phyloP scores from a whole-genome alignment of 2,888 invertebrate genomes.

The Chrysina gloriosa region DNA sequence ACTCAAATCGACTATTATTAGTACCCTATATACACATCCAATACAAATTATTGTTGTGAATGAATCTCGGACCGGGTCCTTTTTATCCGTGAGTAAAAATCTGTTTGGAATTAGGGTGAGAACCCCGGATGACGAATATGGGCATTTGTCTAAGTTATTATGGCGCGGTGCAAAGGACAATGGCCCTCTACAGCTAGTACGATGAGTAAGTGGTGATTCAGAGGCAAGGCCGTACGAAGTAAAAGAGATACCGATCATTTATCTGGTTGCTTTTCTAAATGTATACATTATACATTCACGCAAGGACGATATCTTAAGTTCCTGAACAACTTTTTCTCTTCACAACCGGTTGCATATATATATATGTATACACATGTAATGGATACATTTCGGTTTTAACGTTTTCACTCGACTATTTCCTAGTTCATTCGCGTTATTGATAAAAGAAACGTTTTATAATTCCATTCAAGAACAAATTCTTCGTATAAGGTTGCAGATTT shows the following conservation, averaged over 20 bases:
- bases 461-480: neutral
- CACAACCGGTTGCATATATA: constrained; percentile 28
- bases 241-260: constrained; percentile 33
- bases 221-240: constrained; percentile 60
- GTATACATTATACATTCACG: neutral
- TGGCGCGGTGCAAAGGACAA: constrained; percentile 51
- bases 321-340: constrained; percentile 38
- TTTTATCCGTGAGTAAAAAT: constrained; percentile 27
- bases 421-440: neutral
- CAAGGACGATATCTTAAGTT: constrained; percentile 27
- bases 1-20: constrained; percentile 28
- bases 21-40: constrained; percentile 7
- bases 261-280: constrained; percentile 14
- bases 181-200: constrained; percentile 61
- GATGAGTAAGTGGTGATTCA: constrained; percentile 64
- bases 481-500: neutral
- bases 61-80: constrained; percentile 3
- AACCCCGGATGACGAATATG: neutral
- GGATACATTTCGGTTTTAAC: constrained; percentile 6
- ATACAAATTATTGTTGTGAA: constrained; percentile 18
- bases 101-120: constrained; percentile 27
- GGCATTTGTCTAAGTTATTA: constrained; percentile 24
- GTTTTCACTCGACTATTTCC: constrained; percentile 1
- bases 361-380: neutral
- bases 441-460: no score